Conservation (phyloP, 2,888 invertebrate genomes). For the Pseudococcus longispinus region DNA sequence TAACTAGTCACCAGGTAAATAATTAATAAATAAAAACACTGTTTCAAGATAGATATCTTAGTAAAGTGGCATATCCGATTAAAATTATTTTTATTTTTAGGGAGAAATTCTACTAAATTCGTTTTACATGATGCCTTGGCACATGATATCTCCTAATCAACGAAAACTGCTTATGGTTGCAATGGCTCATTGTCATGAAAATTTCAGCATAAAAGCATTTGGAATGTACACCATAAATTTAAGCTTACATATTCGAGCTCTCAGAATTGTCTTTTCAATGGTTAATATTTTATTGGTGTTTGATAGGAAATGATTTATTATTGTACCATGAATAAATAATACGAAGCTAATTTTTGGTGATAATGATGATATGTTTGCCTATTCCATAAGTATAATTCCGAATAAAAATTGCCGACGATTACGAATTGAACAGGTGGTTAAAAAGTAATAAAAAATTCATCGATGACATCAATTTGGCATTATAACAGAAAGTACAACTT, state of each 20-base stretch:
- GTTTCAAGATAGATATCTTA: background rate
- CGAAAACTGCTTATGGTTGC: background rate
- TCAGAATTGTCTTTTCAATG: background rate
- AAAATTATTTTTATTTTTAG: background rate
- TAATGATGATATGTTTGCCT: background rate
- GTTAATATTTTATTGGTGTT: conserved; percentile 14
- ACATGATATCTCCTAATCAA: background rate
- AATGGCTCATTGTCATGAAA: conserved; percentile 9
- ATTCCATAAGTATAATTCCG: too few species aligned
- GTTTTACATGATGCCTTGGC: conserved; percentile 2
- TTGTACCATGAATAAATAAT: background rate
- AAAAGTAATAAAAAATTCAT: background rate
- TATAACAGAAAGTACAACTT: background rate
- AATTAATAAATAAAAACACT: too few species aligned
- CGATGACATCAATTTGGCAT: background rate
- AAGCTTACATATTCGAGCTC: background rate
- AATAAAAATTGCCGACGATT: too few species aligned
- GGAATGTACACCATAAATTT: conserved; percentile 21
- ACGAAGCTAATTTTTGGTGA: background rate
- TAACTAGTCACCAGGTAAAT: conserved; percentile 16
- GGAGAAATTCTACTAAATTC: background rate
- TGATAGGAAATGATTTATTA: background rate
- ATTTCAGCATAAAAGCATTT: conserved; percentile 9
- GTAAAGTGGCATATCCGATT: too few species aligned
- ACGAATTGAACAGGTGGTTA: too few species aligned